Evolutionary conservation across 2,797 vertebrate species (phyloP).

Genomic region (Cynopterus sphinx): DNA sequence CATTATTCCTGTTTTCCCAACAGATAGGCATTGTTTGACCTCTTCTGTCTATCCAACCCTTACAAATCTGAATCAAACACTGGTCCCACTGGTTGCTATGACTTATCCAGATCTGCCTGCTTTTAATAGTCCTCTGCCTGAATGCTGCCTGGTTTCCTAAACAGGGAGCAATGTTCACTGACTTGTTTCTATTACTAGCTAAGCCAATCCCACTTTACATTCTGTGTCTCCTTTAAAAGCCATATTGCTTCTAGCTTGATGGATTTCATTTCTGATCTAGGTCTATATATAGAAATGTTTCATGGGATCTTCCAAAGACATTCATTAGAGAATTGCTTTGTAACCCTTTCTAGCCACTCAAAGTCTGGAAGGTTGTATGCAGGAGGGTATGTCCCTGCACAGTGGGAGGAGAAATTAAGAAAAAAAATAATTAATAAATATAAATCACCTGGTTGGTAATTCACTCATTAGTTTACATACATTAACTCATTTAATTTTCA

Average conservation of each 20-base stretch:
- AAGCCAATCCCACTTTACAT: background rate
- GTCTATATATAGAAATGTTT: background rate
- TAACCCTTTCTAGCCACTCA: background rate
- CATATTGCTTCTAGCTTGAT: background rate
- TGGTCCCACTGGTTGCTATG: too few species aligned
- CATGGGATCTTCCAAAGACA: background rate
- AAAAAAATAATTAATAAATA: background rate
- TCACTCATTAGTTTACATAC: background rate
- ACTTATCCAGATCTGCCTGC: background rate
- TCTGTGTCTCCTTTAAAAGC: background rate
- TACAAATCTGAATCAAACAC: background rate
- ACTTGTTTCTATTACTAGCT: background rate
- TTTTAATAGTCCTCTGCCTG: background rate
- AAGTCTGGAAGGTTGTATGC: background rate
- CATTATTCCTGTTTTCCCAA: background rate
- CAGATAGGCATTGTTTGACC: background rate
- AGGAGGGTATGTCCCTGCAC: background rate
- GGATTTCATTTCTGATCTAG: background rate
- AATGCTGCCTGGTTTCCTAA: background rate
- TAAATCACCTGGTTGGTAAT: background rate
- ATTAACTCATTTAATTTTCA: background rate
- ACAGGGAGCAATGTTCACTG: background rate
- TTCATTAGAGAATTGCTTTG: background rate
- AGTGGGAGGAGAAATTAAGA: background rate
- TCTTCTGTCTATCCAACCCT: background rate